Evolutionary conservation across 2,113 vertebrate species (phyloP).

Genomic region (Sinocyclocheilus grahami): DNA sequence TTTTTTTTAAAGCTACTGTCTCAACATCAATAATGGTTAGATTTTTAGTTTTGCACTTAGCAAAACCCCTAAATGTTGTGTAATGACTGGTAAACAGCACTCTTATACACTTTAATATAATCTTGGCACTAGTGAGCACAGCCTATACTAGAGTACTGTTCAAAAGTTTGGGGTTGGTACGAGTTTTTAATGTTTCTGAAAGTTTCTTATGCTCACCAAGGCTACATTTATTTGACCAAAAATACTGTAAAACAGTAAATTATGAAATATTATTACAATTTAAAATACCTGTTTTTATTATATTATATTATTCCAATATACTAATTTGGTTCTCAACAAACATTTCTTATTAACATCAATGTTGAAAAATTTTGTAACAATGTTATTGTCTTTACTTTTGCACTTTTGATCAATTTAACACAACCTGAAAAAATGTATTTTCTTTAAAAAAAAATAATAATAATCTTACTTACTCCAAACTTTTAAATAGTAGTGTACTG

Average conservation of each 20-base stretch:
- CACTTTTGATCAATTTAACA: neutral
- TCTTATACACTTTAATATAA: constrained; percentile 5
- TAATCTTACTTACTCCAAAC: neutral
- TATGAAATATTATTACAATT: neutral
- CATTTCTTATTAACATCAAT: too few species aligned
- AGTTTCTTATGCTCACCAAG: neutral
- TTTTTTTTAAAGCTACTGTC: too few species aligned
- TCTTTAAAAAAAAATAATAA: neutral
- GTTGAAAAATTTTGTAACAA: neutral
- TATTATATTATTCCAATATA: neutral
- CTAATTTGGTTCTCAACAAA: neutral
- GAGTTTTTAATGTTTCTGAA: neutral
- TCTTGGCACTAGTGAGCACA: constrained; percentile 47
- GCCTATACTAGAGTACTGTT: neutral
- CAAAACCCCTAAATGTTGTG: neutral
- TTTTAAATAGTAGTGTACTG: neutral
- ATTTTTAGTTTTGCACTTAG: neutral
- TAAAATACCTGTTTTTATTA: neutral
- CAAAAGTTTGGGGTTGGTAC: neutral
- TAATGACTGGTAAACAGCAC: constrained; percentile 1
- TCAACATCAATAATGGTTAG: neutral
- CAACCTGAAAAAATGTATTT: too few species aligned
- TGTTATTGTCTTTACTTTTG: neutral
- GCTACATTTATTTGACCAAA: neutral
- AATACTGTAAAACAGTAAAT: neutral